These are phyloP conservation scores for Centroberyx gerrardi DNA, from an alignment of 2,797 vertebrate species.

Conservation along the genomic window DNA sequence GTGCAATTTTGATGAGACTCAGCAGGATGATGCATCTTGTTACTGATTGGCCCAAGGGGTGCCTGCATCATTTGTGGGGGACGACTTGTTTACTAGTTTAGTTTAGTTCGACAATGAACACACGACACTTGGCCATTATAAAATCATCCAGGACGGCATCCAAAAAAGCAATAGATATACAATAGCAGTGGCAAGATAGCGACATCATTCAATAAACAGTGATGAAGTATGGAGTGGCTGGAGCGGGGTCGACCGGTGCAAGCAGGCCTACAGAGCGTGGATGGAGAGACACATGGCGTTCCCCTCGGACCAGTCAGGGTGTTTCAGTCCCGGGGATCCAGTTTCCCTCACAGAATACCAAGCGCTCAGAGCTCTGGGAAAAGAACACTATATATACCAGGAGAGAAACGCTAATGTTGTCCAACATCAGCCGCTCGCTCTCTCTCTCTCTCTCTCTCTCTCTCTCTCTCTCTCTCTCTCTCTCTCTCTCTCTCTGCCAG, in stretches of 20 bases:
- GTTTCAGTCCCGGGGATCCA: constrained; percentile 72
- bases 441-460: constrained; percentile 24
- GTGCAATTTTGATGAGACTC: no score
- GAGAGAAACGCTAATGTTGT: constrained; percentile 67
- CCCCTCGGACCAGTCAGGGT: constrained; percentile 48
- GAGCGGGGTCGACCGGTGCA: constrained; percentile 50
- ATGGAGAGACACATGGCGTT: constrained; percentile 38
- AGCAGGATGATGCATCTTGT: no score
- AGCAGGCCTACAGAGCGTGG: constrained; percentile 1
- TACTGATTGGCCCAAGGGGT: no score
- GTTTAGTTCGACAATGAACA: not conserved
- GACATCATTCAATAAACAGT: no score
- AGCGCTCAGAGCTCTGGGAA: constrained; percentile 77
- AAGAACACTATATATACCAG: constrained; percentile 78
- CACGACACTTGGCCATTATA: no score
- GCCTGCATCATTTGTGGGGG: no score
- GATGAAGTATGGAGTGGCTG: not conserved
- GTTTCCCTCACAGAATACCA: constrained; percentile 82
- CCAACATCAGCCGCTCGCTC: constrained; percentile 51
- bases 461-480: not conserved
- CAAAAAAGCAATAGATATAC: not conserved
- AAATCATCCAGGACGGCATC: no score
- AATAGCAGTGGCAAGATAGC: not conserved
- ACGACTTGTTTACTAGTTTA: not conserved
- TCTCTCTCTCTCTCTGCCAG: constrained; percentile 7